Percentiles rank a stretch among this genome's conserved stretches.
These are phyloP conservation scores for Eurosta solidaginis DNA, from an alignment of 1,140 invertebrate species.

Conservation along the genomic window DNA sequence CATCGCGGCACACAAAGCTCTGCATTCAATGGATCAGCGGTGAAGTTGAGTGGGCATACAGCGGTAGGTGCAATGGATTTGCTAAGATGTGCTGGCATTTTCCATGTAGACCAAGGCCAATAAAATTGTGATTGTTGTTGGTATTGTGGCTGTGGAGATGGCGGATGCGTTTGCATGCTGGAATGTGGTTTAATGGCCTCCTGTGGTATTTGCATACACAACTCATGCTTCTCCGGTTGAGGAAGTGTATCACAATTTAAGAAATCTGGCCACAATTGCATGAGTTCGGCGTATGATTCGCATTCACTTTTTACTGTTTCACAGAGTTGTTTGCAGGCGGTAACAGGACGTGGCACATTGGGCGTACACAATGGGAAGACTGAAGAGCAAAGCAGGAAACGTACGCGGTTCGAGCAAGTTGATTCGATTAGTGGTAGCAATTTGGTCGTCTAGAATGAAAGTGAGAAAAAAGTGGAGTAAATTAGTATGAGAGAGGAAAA, in stretches of 20 bases:
- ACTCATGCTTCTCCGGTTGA: conserved; percentile 62
- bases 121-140: conserved; percentile 36
- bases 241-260: conserved; percentile 74
- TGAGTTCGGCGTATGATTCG: conserved; percentile 68
- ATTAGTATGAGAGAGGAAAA: background rate
- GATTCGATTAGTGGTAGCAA: conserved; percentile 65
- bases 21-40: conserved; percentile 44
- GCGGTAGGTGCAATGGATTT: conserved; percentile 37
- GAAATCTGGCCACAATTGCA: conserved; percentile 74
- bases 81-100: conserved; percentile 40
- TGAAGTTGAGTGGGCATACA: conserved; percentile 56
- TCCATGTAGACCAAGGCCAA: conserved; percentile 51
- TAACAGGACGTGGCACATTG: conserved; percentile 82
- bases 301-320: conserved; percentile 80
- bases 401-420: conserved; percentile 83
- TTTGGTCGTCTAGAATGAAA: conserved; percentile 72
- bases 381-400: conserved; percentile 89
- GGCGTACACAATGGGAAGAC: conserved; percentile 92
- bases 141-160: conserved; percentile 19
- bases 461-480: conserved; percentile 61
- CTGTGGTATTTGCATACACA: conserved; percentile 64
- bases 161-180: background rate
- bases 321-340: conserved; percentile 85
- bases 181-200: conserved; percentile 31
- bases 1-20: conserved; percentile 69